Evolutionary conservation across 1,140 invertebrate genomes (phyloP).

Genomic region (Sarcophaga bullata): DNA sequence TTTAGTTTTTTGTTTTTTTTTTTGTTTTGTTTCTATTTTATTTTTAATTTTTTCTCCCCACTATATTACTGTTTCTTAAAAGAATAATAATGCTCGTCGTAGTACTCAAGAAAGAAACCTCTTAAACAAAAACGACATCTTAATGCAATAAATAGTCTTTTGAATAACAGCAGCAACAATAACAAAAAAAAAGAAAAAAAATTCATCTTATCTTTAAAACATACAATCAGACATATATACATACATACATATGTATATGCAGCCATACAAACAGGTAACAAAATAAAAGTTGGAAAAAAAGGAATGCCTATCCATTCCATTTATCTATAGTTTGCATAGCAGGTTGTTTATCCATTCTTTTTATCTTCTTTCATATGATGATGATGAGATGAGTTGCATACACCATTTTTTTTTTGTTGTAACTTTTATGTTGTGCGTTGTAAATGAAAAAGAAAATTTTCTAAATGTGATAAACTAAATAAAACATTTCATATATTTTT

Average conservation of each 20-base stretch:
- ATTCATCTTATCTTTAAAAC: not conserved
- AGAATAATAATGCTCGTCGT: not conserved
- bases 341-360: slow-evolving; percentile 21
- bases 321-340: not conserved
- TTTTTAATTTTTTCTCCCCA: no score
- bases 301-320: not conserved
- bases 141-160: slow-evolving; percentile 32
- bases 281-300: slow-evolving; percentile 1
- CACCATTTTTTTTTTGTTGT: not conserved
- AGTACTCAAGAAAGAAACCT: not conserved
- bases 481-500: slow-evolving; percentile 31
- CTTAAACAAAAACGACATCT: slow-evolving; percentile 32
- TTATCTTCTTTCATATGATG: no score
- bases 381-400: no score
- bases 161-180: not conserved
- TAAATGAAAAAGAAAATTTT: slow-evolving; percentile 36
- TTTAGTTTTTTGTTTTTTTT: no score
- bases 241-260: no score
- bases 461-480: slow-evolving; percentile 35
- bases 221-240: no score
- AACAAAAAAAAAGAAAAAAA: not conserved
- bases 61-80: no score
- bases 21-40: no score
- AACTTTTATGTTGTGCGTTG: not conserved
- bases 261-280: slow-evolving; percentile 19